Base-by-base conservation (phyloP, 2,113 vertebrate species). In the Ammodytes dubius region DNA sequence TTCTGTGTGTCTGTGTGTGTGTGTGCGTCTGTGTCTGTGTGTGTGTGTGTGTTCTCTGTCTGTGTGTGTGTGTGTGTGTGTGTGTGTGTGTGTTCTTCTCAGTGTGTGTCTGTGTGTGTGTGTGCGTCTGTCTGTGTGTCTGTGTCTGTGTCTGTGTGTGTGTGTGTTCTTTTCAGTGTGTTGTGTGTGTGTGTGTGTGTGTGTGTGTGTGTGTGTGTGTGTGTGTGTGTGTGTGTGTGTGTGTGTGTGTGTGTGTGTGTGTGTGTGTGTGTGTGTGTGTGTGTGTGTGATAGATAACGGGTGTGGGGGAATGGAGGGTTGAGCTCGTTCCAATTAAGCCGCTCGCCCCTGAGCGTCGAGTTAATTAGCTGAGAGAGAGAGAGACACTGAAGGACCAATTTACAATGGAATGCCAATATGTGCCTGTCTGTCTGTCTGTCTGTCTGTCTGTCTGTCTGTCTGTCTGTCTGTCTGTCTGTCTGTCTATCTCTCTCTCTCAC, bases 291-390 rank as follows among this genome's bases (percentile, higher is more conserved):
- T 35, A 77, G 74, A 84, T 92, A 87, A 82, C 79, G 70, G 76
- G 61, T 43, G 61, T 43, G 86, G 87, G 78, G 80, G 89, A 91
- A 81, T 84, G 46, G 77, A 75, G 87, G 72, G 75, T 79, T 85
- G 64, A 58, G 86, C 80, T 67, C 54, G 64, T 91, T 93, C 89
- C 92, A 93, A 94, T 95, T 93, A 94, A 90, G 70, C 83, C 53
- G 70, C 27, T 27, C 73, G 66, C 86, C 85, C 88, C 85, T 79
- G 82, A 91, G 91, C 87, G 40, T 73, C 70, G 45, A 83, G 79
- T 90, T 95, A 93, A 94, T 94, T 94, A 94, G 83, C 80, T 68
- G 86, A 88, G 87, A 92, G 86, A 91, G 84, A 82, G 79, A 87
- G 88, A 63, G 73, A 77, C 69, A 79, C 72, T 79, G 60, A 70